Conservation (phyloP, 1,140 invertebrate species). For the Drosophila melanica region DNA sequence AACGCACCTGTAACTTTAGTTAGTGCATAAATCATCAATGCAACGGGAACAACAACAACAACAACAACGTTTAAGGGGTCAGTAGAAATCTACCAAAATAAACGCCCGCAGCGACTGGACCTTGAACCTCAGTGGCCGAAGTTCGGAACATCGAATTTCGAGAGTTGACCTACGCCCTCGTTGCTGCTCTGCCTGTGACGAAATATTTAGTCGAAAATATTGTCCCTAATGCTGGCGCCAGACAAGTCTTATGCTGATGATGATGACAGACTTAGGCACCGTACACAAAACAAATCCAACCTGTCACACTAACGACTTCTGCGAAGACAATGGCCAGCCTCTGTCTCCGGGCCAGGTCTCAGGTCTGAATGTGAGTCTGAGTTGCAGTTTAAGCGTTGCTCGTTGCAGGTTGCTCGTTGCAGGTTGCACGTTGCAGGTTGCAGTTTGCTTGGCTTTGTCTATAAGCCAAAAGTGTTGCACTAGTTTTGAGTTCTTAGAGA, state of each 20-base stretch:
- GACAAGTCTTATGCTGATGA: conserved; percentile 83
- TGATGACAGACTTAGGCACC: conserved; percentile 83
- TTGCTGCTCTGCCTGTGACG: conserved; percentile 63
- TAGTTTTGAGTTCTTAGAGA: conserved; percentile 63
- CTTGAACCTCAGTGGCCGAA: conserved; percentile 30
- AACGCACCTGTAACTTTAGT: conserved; percentile 61
- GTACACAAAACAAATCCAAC: conserved; percentile 79
- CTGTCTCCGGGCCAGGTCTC: conserved; percentile 19
- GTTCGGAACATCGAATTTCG: conserved; percentile 20
- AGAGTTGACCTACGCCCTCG: conserved; percentile 58
- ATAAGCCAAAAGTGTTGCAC: conserved; percentile 82
- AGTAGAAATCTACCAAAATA: conserved; percentile 71
- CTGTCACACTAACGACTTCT: conserved; percentile 84
- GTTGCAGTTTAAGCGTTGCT: conserved; percentile 41
- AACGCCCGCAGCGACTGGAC: conserved; percentile 69
- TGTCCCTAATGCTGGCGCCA: conserved; percentile 83
- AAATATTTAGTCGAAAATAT: conserved; percentile 84
- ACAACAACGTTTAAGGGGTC: conserved; percentile 21
- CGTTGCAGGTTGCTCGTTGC: conserved; percentile 25
- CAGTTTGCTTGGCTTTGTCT: conserved; percentile 45
- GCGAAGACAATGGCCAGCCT: conserved; percentile 73
- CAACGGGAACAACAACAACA: conserved; percentile 49
- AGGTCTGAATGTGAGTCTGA: not conserved
- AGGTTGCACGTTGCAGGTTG: conserved; percentile 32
- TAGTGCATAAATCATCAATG: conserved; percentile 75